Percentiles rank a stretch among this genome's conserved stretches.
Conservation (phyloP, 2,113 vertebrate genomes). For the Oreochromis aureus region DNA sequence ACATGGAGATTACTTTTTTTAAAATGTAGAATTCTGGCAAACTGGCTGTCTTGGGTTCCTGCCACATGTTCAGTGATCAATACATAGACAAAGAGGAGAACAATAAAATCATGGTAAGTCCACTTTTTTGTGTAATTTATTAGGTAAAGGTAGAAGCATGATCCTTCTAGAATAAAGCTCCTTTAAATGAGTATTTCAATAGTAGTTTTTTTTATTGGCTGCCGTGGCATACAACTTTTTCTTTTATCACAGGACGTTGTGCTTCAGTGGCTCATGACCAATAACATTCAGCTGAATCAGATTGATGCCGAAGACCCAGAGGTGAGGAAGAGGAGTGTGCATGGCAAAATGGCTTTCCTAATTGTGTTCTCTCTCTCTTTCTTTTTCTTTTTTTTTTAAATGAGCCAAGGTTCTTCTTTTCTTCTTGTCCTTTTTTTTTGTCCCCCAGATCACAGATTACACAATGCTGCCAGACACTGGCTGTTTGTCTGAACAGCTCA, state of each 20-base stretch:
- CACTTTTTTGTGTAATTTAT: background rate
- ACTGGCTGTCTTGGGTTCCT: slow-evolving; percentile 89
- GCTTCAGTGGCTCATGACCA: slow-evolving; percentile 93
- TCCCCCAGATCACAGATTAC: slow-evolving; percentile 89
- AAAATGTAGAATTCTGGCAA: slow-evolving; percentile 76
- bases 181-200: background rate
- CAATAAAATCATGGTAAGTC: slow-evolving; percentile 87
- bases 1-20: background rate
- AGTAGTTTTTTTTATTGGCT: background rate
- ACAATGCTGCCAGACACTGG: slow-evolving; percentile 88
- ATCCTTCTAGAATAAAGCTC: background rate
- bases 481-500: slow-evolving; percentile 80
- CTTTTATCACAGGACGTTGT: slow-evolving; percentile 82
- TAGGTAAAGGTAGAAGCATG: rapidly evolving
- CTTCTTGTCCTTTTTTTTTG: background rate
- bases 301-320: slow-evolving; percentile 93
- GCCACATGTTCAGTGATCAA: slow-evolving; percentile 95
- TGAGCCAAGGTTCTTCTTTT: background rate
- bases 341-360: background rate
- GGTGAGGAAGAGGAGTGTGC: slow-evolving; percentile 63
- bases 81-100: slow-evolving; percentile 99
- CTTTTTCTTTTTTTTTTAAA: background rate
- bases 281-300: slow-evolving; percentile 87
- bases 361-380: background rate
- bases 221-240: background rate